Conservation (phyloP, 2,888 invertebrate genomes). For the Phorcus lineatus region DNA sequence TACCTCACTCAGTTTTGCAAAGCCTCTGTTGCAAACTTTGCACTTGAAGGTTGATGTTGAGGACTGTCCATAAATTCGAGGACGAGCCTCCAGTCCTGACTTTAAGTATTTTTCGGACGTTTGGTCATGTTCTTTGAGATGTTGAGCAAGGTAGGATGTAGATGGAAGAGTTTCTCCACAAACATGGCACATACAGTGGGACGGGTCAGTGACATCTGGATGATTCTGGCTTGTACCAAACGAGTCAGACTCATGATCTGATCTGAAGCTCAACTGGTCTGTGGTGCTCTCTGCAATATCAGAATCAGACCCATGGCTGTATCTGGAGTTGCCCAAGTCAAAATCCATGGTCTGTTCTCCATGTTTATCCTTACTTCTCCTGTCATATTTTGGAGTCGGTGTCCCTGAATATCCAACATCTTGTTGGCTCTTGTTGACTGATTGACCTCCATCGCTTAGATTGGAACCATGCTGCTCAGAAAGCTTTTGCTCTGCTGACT, state of each 20-base stretch:
- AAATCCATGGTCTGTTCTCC: neutral
- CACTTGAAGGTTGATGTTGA: neutral
- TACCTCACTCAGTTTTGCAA: neutral
- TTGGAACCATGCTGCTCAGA: neutral
- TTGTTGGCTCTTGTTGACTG: neutral
- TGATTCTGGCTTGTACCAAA: neutral
- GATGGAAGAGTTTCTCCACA: neutral
- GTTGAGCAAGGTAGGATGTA: neutral
- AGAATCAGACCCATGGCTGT: neutral
- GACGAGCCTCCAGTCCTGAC: too few species aligned
- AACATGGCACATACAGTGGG: neutral
- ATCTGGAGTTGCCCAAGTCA: neutral
- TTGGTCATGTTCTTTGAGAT: neutral
- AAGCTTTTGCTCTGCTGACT: neutral
- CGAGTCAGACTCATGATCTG: neutral
- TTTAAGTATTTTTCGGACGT: neutral
- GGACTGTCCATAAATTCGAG: neutral
- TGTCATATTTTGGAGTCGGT: neutral
- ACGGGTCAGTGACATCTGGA: neutral
- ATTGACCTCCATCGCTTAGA: neutral
- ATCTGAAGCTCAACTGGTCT: neutral
- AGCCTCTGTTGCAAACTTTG: neutral
- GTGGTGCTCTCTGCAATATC: conserved; percentile 1
- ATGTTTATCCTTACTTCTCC: neutral
- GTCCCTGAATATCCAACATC: too few species aligned